Conservation (phyloP, 1,140 invertebrate genomes). For the Aporrectodea caliginosa region DNA sequence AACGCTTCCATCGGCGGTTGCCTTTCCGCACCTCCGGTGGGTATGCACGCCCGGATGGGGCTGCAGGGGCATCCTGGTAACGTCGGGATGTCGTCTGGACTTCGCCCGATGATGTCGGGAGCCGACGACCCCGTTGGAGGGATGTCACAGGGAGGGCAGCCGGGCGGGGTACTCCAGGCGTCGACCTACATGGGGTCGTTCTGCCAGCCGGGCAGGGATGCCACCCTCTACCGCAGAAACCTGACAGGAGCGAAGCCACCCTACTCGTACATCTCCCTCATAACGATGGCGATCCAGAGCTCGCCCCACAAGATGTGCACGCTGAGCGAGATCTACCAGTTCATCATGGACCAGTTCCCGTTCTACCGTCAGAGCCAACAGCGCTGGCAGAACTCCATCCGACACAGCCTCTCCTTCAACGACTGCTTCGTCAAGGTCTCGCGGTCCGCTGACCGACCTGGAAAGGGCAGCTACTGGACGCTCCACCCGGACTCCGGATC, state of each 20-base stretch:
- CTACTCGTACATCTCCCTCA: constrained; percentile 97
- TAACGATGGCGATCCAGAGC: constrained; percentile 99
- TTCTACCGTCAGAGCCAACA: constrained; percentile 96
- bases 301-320: constrained; percentile 93
- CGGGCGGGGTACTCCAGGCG: background rate
- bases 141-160: background rate
- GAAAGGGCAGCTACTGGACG: background rate
- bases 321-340: constrained; percentile 97
- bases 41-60: background rate
- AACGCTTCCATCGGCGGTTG: background rate
- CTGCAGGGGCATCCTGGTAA: background rate
- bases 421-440: constrained; percentile 97
- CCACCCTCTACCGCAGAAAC: background rate
- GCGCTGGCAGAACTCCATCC: constrained; percentile 98
- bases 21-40: background rate
- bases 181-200: background rate
- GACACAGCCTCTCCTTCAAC: constrained; percentile 90
- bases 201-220: background rate
- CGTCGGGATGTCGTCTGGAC: background rate
- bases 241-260: constrained; percentile 72
- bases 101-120: background rate
- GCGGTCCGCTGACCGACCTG: no score
- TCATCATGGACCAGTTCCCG: constrained; percentile 95
- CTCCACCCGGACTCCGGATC: constrained; percentile 62
- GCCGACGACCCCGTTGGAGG: no score